Conservation (phyloP, 2,797 vertebrate genomes). For the Nyctibius grandis region DNA sequence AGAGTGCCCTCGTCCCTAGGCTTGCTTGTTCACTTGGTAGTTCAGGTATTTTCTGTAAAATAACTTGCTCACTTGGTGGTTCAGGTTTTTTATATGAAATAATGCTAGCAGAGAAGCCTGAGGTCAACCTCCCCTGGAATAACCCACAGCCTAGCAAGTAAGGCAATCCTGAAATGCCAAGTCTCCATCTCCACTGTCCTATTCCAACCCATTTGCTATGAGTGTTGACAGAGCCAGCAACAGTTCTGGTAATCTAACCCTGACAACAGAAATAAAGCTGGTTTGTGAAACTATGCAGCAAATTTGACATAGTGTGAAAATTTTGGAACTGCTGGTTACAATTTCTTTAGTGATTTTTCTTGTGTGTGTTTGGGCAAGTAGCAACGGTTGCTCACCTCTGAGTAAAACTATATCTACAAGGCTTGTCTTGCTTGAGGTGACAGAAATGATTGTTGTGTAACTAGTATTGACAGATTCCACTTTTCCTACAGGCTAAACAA, state of each 20-base stretch:
- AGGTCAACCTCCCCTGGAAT: background rate
- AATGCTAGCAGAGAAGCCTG: background rate
- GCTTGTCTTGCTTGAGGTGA: background rate
- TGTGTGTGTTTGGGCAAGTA: background rate
- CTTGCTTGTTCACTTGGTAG: background rate
- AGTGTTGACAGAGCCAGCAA: background rate
- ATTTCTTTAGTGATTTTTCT: background rate
- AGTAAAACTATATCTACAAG: background rate
- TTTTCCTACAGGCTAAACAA: background rate
- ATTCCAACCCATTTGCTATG: background rate
- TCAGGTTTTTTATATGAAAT: background rate
- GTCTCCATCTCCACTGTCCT: background rate
- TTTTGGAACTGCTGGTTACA: background rate
- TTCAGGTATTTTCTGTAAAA: background rate
- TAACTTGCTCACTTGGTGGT: background rate
- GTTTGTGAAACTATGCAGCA: background rate
- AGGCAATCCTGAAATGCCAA: background rate
- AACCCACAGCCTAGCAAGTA: background rate
- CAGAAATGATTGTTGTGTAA: background rate
- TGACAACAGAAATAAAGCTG: background rate
- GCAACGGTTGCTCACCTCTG: background rate
- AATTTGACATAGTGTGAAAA: background rate
- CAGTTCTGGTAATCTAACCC: background rate
- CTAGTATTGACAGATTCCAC: background rate
- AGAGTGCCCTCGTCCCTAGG: background rate